A percentile compares a stretch with the other conserved stretches of the same genome.
Conservation (phyloP, 2,113 vertebrate species). For the Scomber colias region DNA sequence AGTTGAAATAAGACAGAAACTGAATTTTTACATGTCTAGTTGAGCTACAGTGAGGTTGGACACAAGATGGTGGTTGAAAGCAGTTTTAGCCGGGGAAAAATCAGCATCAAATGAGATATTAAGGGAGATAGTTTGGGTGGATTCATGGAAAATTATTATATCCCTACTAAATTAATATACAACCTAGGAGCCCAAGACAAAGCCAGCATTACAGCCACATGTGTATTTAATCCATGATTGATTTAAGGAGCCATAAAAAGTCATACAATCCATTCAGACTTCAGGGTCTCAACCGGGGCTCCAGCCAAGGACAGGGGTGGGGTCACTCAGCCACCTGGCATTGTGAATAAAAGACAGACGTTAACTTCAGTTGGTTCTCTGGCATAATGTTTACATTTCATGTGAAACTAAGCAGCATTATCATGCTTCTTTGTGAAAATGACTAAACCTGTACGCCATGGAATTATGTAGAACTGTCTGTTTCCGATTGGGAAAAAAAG, state of each 20-base stretch:
- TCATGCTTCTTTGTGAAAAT: slow-evolving; percentile 22
- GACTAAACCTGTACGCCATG: slow-evolving; percentile 15
- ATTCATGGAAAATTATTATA: slow-evolving; percentile 35
- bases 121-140: slow-evolving; percentile 23
- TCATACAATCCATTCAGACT: slow-evolving; percentile 58
- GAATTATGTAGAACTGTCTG: slow-evolving; percentile 32
- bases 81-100: slow-evolving; percentile 21
- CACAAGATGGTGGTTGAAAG: slow-evolving; percentile 25
- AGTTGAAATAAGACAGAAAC: slow-evolving; percentile 1
- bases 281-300: slow-evolving; percentile 36
- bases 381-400: slow-evolving; percentile 39
- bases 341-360: slow-evolving; percentile 51
- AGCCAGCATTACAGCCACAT: slow-evolving; percentile 44
- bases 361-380: slow-evolving; percentile 28
- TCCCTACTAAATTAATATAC: slow-evolving; percentile 37
- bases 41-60: background rate
- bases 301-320: slow-evolving; percentile 65
- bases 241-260: slow-evolving; percentile 67
- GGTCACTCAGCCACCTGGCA: slow-evolving; percentile 61
- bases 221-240: slow-evolving; percentile 60
- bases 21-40: slow-evolving; percentile 16
- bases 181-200: slow-evolving; percentile 17
- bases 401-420: slow-evolving; percentile 44
- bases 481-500: slow-evolving; percentile 44
- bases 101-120: slow-evolving; percentile 31